These are phyloP conservation scores for Empidonax alnorum DNA, from an alignment of 2,113 vertebrate species.

Conservation along the genomic window DNA sequence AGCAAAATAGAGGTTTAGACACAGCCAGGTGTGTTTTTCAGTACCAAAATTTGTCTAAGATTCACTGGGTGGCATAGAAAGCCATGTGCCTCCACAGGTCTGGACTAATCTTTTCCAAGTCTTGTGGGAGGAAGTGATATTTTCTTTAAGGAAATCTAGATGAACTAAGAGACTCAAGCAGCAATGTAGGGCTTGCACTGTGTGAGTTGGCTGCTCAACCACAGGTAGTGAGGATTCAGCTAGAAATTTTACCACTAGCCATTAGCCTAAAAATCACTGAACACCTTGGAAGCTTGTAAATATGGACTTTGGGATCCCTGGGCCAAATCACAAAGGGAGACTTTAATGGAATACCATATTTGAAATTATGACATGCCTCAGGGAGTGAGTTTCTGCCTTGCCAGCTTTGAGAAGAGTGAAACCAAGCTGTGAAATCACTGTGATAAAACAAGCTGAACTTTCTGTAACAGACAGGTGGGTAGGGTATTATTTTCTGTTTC, in stretches of 20 bases:
- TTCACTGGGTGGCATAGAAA: neutral
- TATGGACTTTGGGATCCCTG: neutral
- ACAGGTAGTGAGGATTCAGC: neutral
- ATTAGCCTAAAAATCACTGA: neutral
- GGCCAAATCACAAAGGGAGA: neutral
- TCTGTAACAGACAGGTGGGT: neutral
- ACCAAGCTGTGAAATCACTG: neutral
- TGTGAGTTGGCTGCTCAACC: neutral
- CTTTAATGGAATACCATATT: neutral
- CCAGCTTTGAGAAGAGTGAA: neutral
- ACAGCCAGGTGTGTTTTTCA: neutral
- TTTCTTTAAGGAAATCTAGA: neutral
- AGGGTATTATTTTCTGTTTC: neutral
- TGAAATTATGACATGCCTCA: neutral
- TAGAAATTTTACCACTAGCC: neutral
- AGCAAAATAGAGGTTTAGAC: neutral
- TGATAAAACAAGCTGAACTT: neutral
- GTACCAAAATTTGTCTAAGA: neutral
- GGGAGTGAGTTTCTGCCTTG: neutral
- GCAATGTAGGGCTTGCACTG: rapidly evolving
- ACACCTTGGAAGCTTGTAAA: neutral
- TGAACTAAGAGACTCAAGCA: neutral
- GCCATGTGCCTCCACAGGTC: neutral
- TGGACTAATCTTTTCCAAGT: neutral
- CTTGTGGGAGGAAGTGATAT: neutral